Evolutionary conservation across 2,113 vertebrate genomes (phyloP), one percentile per base, ranked within the genome.

Genomic region (Peromyscus leucopus): DNA sequence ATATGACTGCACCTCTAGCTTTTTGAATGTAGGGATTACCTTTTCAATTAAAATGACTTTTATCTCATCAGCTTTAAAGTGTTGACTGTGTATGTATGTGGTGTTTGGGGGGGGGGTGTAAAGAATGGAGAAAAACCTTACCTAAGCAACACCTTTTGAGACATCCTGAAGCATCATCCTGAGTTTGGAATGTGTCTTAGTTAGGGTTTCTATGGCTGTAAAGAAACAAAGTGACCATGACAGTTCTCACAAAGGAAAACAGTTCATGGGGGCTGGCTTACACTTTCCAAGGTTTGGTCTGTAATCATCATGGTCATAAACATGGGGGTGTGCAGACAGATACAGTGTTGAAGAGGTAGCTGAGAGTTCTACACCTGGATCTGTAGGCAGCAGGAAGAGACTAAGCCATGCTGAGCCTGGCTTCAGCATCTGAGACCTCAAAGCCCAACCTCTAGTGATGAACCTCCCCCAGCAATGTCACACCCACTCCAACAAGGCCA

Each of bases 111-210:
- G 80, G 26, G 11, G 55, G 21, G 61, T 63, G 7, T 24, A 24
- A 63, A 63, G 22, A 63, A 63, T 63, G 61, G 28, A 78, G 69
- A 26, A 90, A 22, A 42, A 7, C 28, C 5, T 0, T 42, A 26
- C 3, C 1, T 4, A 8, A 42, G 13, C 19, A 33, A 55, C 33
- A 31, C 33, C 1, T 48, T 36, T 71, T 71, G 6, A 7, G 10
- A 11, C 13, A n/a, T 11, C n/a, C 36, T 22, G 24, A 17, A n/a
- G 55, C 17, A 24, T 0, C 3, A 42, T 9, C 0, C 12, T 74
- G 55, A 8, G 28, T 65, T 24, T 16, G 8, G 16, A 15, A 26
- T 36, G 3, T 28, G 79, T 82, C 51, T 59, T 24, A 33, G 31
- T 57, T 80, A n/a, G 55, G 55, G 10, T 82, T 82, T 79, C 22